Base-by-base conservation (phyloP, 2,888 invertebrate genomes). In the Piscicola geometra region DNA sequence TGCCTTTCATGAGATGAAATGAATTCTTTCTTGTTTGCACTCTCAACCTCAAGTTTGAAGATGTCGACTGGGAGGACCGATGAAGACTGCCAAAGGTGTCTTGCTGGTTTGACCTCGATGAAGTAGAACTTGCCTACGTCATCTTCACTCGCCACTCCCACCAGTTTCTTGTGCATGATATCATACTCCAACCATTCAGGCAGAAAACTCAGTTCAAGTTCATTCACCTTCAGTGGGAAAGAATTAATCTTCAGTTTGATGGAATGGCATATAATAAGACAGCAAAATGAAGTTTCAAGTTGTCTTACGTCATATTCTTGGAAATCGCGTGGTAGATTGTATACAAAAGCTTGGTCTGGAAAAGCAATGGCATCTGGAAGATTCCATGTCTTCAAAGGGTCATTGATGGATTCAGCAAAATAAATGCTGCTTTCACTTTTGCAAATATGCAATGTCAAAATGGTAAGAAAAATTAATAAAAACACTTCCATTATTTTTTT, bases 101-200 rank as follows among this genome's bases (percentile, higher is more conserved):
- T 52, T 0, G 33, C n/a, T n/a, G 35, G 21, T 64, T 56, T 32
- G 5, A 73, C 73, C 64, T 73, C 60, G n/a, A 73, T n/a, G 64
- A 64, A 73, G 73, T 64, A 73, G 21, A 15, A n/a, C 36, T 60
- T 73, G 3, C 73, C 73, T 9, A 73, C n/a, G 64, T 73, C 60
- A 21, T 30, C 60, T 15, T 60, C n/a, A 25, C 36, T 64, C 1
- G 73, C 52, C 1, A 73, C 33, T 0, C 73, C 73, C 0, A 25
- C 33, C 52, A 73, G 36, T 30, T 64, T 56, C 33, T 35, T n/a
- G 36, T n/a, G 12, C 5, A n/a, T 25, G n/a, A 21, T 25, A 32
- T 73, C 64, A 32, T 60, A 73, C 30, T 35, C 73, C 52, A 73
- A 56, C 73, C 73, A 73, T 2, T 56, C 35, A 0, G 73, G 73